phyloP scores from a whole-genome alignment of 2,888 invertebrate species.

The Sarcophaga carnaria region DNA sequence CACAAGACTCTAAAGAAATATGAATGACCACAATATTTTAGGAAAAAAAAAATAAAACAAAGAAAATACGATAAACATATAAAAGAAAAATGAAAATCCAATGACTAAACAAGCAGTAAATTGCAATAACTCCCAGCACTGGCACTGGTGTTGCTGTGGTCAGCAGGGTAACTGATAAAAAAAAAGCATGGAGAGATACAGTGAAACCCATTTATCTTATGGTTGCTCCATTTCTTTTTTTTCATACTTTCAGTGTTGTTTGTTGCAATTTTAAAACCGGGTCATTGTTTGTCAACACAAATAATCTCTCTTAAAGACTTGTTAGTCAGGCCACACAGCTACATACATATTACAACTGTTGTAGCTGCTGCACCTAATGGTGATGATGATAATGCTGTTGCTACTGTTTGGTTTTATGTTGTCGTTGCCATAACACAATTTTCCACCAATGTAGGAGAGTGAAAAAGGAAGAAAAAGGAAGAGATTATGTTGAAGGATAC shows the following conservation, averaged over 20 bases:
- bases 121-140: slow-evolving; percentile 29
- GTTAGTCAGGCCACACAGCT: slow-evolving; percentile 18
- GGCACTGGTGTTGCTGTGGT: neutral
- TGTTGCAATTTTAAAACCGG: slow-evolving; percentile 28
- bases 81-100: neutral
- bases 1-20: slow-evolving; percentile 3
- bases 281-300: slow-evolving; percentile 58
- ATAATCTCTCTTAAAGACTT: slow-evolving; percentile 52
- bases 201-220: neutral
- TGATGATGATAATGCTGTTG: slow-evolving; percentile 4
- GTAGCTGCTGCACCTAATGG: neutral
- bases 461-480: slow-evolving; percentile 4
- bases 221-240: neutral
- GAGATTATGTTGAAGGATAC: slow-evolving; percentile 38
- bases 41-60: neutral
- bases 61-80: neutral
- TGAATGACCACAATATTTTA: neutral
- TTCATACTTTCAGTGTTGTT: neutral
- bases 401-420: neutral
- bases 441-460: neutral
- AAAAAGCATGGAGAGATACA: neutral
- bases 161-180: neutral
- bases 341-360: neutral
- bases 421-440: neutral
- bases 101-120: slow-evolving; percentile 44